Conservation (phyloP, 2,888 invertebrate species). For the Nomada lathburiana region DNA sequence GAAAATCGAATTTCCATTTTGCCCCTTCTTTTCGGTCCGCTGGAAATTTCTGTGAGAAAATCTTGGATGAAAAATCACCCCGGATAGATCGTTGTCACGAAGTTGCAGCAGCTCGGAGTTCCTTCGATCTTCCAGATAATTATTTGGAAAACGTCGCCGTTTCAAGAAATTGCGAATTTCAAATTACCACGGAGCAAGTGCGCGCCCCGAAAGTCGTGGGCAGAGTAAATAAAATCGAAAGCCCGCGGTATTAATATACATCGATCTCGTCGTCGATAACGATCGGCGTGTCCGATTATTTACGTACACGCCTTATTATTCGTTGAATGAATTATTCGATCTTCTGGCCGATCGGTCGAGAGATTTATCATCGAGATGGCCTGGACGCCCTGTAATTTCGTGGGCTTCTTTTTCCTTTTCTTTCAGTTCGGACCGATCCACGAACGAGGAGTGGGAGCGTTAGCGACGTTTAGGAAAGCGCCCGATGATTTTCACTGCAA, state of each 20-base stretch:
- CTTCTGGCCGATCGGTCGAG: conserved; percentile 50
- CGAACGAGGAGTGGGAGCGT: conserved; percentile 53
- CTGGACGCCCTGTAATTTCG: conserved; percentile 65
- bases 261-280: conserved; percentile 27
- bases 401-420: conserved; percentile 21
- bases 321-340: conserved; percentile 62
- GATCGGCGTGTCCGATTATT: conserved; percentile 50
- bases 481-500: conserved; percentile 70
- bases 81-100: no score
- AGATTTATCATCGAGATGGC: conserved; percentile 63
- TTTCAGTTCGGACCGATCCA: background rate
- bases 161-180: no score
- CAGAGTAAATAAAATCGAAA: conserved; percentile 25
- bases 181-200: no score
- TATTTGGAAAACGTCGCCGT: no score
- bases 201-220: background rate
- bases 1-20: no score
- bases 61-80: no score
- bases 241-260: conserved; percentile 33
- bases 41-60: no score
- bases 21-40: no score
- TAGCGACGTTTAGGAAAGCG: conserved; percentile 70
- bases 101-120: no score
- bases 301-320: conserved; percentile 40
- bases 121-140: no score